These are phyloP conservation scores for Chiloscyllium plagiosum DNA, from an alignment of 2,113 vertebrate genomes.

Conservation along the genomic window DNA sequence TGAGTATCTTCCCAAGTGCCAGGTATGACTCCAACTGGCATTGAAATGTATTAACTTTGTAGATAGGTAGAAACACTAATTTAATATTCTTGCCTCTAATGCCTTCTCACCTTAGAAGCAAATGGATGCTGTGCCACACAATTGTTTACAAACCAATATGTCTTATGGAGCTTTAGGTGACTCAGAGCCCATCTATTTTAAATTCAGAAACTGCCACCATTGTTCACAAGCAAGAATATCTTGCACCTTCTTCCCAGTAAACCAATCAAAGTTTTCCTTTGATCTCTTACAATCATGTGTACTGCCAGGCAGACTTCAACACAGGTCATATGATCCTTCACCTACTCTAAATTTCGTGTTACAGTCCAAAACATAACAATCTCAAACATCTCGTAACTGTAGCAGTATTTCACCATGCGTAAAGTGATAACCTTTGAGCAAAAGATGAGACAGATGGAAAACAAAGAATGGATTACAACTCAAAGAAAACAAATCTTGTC, in stretches of 20 bases:
- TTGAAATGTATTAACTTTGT: neutral
- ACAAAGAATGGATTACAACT: neutral
- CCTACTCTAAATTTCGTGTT: neutral
- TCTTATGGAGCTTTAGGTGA: neutral
- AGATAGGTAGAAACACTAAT: neutral
- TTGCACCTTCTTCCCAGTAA: neutral
- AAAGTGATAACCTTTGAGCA: neutral
- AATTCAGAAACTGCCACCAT: neutral
- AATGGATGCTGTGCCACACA: neutral
- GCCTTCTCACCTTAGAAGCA: neutral
- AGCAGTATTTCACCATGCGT: neutral
- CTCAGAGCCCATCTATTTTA: neutral
- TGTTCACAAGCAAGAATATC: neutral
- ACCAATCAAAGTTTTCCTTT: neutral
- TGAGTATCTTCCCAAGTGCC: too few relatives aligned
- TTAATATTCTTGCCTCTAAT: neutral
- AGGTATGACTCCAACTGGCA: too few relatives aligned
- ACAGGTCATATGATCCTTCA: neutral
- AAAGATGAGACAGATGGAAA: neutral
- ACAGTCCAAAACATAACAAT: neutral
- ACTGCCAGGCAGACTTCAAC: neutral
- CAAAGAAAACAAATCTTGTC: slow-evolving; percentile 18
- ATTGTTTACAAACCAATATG: neutral
- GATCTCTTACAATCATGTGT: neutral
- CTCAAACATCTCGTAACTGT: neutral